Evolutionary conservation across 2,797 vertebrate genomes (phyloP).

Genomic region (Acridotheres tristis): DNA sequence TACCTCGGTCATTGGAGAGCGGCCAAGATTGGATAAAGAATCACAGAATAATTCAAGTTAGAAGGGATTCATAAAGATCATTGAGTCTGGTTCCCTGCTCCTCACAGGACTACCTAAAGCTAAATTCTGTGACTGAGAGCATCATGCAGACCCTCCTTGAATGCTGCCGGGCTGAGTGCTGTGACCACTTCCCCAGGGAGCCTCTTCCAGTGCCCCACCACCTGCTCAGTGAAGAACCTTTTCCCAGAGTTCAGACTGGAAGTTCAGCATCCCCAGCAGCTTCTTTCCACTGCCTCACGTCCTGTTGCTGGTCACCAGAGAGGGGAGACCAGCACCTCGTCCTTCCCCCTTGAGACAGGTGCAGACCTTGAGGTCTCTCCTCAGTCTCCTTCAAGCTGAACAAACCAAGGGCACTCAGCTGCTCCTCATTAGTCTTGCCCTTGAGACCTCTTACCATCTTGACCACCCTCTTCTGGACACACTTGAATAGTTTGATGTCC

Average conservation of each 20-base stretch:
- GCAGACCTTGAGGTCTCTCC: background rate
- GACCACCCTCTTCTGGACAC: background rate
- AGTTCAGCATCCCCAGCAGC: background rate
- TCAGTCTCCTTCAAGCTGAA: background rate
- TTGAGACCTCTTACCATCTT: background rate
- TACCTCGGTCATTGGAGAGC: background rate
- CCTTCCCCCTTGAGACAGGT: no score
- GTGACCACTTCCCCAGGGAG: background rate
- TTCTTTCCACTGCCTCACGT: no score
- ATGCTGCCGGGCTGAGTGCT: background rate
- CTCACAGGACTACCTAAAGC: background rate
- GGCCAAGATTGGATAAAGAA: background rate
- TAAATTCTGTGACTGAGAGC: background rate
- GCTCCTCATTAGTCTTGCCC: background rate
- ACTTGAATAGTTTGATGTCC: background rate
- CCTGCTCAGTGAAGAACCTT: background rate
- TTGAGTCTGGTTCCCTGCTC: background rate
- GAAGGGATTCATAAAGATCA: background rate
- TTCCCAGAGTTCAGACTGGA: background rate
- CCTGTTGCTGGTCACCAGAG: background rate
- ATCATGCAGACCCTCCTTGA: background rate
- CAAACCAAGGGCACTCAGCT: background rate
- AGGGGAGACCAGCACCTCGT: background rate
- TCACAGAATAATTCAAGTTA: background rate
- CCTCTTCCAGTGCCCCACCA: background rate